Conservation (phyloP, 2,797 vertebrate species). For the Merluccius polli region DNA sequence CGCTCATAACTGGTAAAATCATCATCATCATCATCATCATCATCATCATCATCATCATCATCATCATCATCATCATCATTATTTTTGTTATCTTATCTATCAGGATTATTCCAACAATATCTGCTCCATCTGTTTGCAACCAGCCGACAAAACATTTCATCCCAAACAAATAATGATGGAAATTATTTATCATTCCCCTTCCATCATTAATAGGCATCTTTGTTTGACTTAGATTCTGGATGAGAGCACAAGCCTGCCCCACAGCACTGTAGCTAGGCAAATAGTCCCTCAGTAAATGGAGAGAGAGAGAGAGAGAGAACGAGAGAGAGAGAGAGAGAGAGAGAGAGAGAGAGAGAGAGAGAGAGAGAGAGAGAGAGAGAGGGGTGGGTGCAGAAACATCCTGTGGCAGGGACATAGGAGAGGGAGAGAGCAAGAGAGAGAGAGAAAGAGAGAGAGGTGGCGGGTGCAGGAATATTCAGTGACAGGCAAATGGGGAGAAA, state of each 20-base stretch:
- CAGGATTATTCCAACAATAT: too few species aligned
- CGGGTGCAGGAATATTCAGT: slow-evolving; percentile 23
- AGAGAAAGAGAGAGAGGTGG: neutral
- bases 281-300: slow-evolving; percentile 42
- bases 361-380: neutral
- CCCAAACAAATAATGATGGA: slow-evolving; percentile 39
- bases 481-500: slow-evolving; percentile 13
- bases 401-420: too few species aligned
- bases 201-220: slow-evolving; percentile 66
- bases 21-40: neutral
- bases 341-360: slow-evolving; percentile 4
- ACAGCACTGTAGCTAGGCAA: slow-evolving; percentile 62
- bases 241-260: slow-evolving; percentile 52
- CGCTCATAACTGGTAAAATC: too few species aligned
- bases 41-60: neutral
- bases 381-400: slow-evolving; percentile 15
- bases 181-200: slow-evolving; percentile 61
- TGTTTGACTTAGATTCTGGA: slow-evolving; percentile 66
- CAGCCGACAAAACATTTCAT: slow-evolving; percentile 9
- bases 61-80: neutral
- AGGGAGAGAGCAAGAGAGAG: slow-evolving; percentile 7
- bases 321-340: neutral
- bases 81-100: neutral
- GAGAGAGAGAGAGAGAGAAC: neutral
- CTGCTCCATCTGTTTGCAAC: neutral